Evolutionary conservation across 2,113 vertebrate species (phyloP).

Genomic region (Mystacornis crossleyi): DNA sequence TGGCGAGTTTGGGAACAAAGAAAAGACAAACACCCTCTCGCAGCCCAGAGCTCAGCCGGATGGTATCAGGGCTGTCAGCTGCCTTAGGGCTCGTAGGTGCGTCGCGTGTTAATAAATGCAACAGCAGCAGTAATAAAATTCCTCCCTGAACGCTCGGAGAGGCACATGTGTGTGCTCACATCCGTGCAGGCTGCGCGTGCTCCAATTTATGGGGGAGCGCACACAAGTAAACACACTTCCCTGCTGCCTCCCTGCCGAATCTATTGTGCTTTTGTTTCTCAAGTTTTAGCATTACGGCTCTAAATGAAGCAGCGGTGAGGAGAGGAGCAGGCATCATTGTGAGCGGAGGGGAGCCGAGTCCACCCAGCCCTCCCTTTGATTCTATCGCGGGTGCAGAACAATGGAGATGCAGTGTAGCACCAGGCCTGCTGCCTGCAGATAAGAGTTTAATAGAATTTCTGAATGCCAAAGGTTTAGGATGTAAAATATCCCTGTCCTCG

Average conservation of each 20-base stretch:
- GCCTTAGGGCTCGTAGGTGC: neutral
- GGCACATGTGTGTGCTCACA: neutral
- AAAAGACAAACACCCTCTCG: neutral
- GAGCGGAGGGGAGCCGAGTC: conserved; percentile 82
- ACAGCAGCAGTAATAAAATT: neutral
- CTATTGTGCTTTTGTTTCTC: conserved; percentile 43
- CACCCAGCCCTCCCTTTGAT: conserved; percentile 83
- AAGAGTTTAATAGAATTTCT: conserved; percentile 98
- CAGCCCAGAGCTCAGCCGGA: neutral
- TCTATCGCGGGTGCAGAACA: conserved; percentile 88
- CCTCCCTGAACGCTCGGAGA: neutral
- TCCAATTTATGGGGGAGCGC: neutral
- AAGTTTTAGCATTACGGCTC: neutral
- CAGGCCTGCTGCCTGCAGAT: conserved; percentile 90
- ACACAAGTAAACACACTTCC: neutral
- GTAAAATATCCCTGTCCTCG: conserved; percentile 86
- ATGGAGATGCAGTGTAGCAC: conserved; percentile 83
- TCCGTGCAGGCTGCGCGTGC: neutral
- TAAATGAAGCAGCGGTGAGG: conserved; percentile 16
- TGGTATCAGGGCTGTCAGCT: neutral
- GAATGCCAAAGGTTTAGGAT: conserved; percentile 92
- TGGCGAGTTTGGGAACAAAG: conserved; percentile 31
- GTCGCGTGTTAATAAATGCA: neutral
- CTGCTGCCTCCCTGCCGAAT: neutral
- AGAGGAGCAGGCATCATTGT: conserved; percentile 39